Evolutionary conservation across 1,140 invertebrate genomes (phyloP).

Genomic region (Samia ricini): DNA sequence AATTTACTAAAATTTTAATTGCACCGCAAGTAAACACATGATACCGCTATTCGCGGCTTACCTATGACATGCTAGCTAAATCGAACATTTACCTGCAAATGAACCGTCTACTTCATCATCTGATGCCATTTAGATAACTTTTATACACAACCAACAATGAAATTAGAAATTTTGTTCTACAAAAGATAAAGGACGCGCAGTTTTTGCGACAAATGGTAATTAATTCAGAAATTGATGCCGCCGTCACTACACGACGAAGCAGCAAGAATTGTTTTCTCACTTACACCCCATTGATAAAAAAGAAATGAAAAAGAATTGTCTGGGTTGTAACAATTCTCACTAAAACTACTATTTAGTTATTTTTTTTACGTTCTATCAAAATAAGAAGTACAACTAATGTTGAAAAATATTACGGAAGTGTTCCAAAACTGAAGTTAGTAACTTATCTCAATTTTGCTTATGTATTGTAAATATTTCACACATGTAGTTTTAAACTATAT

Average conservation of each 20-base stretch:
- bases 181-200: constrained; percentile 74
- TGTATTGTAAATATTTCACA: too few species aligned
- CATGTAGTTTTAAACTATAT: too few species aligned
- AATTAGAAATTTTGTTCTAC: constrained; percentile 60
- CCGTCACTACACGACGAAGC: constrained; percentile 68
- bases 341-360: neutral
- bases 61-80: constrained; percentile 76
- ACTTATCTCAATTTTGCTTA: too few species aligned
- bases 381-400: neutral
- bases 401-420: neutral
- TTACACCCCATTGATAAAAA: constrained; percentile 34
- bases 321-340: constrained; percentile 12
- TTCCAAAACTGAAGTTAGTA: neutral
- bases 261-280: constrained; percentile 53
- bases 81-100: constrained; percentile 84
- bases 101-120: constrained; percentile 88
- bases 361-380: neutral
- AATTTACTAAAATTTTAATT: constrained; percentile 75
- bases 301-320: constrained; percentile 27
- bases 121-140: constrained; percentile 82
- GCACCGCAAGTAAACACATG: constrained; percentile 78
- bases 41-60: constrained; percentile 78
- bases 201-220: constrained; percentile 78
- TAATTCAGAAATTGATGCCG: constrained; percentile 78
- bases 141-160: constrained; percentile 55